Percentiles rank a stretch among this genome's conserved stretches.
phyloP scores from a whole-genome alignment of 1,140 invertebrate species.

The Anoplolepis gracilipes region DNA sequence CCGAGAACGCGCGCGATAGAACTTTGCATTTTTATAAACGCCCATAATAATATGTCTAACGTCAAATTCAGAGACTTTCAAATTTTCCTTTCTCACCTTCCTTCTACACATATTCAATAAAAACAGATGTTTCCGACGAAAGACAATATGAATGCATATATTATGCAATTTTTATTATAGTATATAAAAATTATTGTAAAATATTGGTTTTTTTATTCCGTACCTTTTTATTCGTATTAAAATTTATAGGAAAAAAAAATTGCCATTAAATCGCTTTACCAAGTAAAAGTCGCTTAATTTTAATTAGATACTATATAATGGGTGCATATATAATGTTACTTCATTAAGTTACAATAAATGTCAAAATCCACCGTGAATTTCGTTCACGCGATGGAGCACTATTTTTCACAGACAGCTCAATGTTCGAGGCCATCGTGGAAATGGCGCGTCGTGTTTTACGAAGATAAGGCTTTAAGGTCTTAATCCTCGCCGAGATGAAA shows the following conservation, averaged over 20 bases:
- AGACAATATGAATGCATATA: neutral
- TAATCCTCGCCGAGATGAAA: slow-evolving; percentile 66
- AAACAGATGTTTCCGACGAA: neutral
- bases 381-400: neutral
- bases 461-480: slow-evolving; percentile 74
- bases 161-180: neutral
- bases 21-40: neutral
- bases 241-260: too few relatives aligned
- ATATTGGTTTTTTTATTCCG: too few relatives aligned
- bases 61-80: neutral
- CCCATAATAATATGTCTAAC: neutral
- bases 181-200: too few relatives aligned
- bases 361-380: neutral
- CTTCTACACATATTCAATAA: neutral
- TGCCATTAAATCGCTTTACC: neutral
- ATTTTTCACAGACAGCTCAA: slow-evolving; percentile 30
- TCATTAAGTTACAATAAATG: neutral
- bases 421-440: slow-evolving; percentile 25
- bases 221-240: too few relatives aligned
- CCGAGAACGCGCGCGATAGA: neutral
- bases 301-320: neutral
- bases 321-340: neutral
- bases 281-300: neutral
- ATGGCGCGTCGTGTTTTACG: slow-evolving; percentile 66
- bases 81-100: neutral